These are phyloP conservation scores for Ondatra zibethicus DNA, from an alignment of 2,113 vertebrate species.

Conservation along the genomic window DNA sequence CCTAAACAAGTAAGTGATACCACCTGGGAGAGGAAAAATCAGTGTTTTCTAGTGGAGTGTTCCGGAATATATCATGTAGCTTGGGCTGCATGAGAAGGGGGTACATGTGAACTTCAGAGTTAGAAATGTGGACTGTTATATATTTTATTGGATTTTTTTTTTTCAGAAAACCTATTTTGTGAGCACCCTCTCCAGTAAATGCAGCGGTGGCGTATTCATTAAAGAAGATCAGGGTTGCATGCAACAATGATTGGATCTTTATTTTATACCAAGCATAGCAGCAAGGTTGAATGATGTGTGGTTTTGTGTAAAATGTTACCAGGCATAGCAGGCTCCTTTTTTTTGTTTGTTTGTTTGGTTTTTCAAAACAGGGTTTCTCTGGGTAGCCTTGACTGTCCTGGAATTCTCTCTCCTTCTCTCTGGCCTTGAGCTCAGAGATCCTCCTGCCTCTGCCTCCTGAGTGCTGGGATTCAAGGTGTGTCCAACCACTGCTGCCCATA, in stretches of 20 bases:
- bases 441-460: too few species aligned
- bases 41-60: neutral
- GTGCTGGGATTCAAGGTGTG: too few species aligned
- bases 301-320: neutral
- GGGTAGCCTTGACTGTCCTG: too few species aligned
- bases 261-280: neutral
- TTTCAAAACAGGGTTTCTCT: too few species aligned
- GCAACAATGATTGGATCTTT: neutral
- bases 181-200: neutral
- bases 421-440: too few species aligned
- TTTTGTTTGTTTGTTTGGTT: too few species aligned
- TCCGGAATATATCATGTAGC: neutral
- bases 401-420: too few species aligned
- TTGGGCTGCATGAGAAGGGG: neutral
- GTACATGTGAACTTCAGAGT: neutral
- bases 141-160: neutral
- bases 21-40: neutral
- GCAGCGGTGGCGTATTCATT: neutral
- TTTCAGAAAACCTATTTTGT: neutral
- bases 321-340: neutral
- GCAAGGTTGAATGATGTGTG: neutral
- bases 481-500: too few species aligned
- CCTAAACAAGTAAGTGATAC: neutral
- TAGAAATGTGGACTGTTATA: neutral
- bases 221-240: neutral